Percentiles rank a stretch among this genome's conserved stretches.
phyloP scores from a whole-genome alignment of 2,797 vertebrate species.

The Myotis findleyi region DNA sequence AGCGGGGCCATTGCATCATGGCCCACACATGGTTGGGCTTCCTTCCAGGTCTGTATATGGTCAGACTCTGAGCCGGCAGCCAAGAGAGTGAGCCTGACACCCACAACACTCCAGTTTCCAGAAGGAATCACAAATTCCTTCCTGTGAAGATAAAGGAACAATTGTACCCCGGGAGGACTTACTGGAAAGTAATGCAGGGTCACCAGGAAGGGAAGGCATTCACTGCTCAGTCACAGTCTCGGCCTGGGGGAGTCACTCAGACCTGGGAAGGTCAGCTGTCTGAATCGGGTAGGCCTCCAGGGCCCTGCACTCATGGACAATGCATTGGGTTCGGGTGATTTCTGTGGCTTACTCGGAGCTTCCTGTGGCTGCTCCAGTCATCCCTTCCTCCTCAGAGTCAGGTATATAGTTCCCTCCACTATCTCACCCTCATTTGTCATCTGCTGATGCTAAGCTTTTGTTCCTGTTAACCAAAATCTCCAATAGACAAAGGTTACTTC shows the following conservation, averaged over 20 bases:
- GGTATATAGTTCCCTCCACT: neutral
- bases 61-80: constrained; percentile 17
- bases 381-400: neutral
- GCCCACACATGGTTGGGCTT: neutral
- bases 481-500: neutral
- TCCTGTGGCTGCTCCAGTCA: accelerated
- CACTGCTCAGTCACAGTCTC: constrained; percentile 3
- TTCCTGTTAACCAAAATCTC: neutral
- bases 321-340: accelerated
- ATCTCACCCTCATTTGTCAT: neutral
- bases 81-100: constrained; percentile 14
- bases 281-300: neutral
- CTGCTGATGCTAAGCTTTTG: neutral
- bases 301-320: accelerated
- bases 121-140: constrained; percentile 72
- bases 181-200: constrained; percentile 48
- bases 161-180: constrained; percentile 1
- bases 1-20: neutral
- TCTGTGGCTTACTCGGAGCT: accelerated
- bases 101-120: constrained; percentile 32
- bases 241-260: neutral
- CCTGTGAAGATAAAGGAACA: constrained; percentile 71
- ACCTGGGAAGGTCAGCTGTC: neutral
- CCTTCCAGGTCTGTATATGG: constrained; percentile 58
- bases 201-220: constrained; percentile 55